Conservation (phyloP, 2,888 invertebrate species). For the Conchocele bisecta region DNA sequence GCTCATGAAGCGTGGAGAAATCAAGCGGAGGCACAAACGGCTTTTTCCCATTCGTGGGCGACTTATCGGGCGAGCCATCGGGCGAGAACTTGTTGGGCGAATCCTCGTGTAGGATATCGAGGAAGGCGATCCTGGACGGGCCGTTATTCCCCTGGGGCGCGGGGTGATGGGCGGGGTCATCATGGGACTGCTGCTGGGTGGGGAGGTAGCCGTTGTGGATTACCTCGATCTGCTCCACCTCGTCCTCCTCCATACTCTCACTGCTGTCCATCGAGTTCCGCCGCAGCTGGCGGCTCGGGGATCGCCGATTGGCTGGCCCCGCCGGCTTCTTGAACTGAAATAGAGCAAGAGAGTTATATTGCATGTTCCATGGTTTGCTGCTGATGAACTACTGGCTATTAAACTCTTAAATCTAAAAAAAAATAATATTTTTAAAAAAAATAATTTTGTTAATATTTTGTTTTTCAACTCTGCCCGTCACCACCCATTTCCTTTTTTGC, state of each 20-base stretch:
- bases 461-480: too few species aligned
- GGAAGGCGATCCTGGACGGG: constrained; percentile 67
- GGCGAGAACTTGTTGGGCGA: constrained; percentile 74
- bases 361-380: too few species aligned
- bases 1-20: constrained; percentile 85
- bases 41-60: constrained; percentile 81
- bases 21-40: constrained; percentile 84
- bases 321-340: constrained; percentile 73
- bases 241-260: constrained; percentile 46
- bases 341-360: too few species aligned
- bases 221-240: constrained; percentile 32
- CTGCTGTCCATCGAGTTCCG: constrained; percentile 49
- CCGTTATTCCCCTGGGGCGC: constrained; percentile 1
- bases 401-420: too few species aligned
- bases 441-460: too few species aligned
- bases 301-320: constrained; percentile 75
- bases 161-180: constrained; percentile 19
- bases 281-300: constrained; percentile 68
- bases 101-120: constrained; percentile 60
- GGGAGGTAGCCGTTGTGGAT: constrained; percentile 37
- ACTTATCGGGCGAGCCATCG: constrained; percentile 83
- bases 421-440: too few species aligned
- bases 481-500: too few species aligned
- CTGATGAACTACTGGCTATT: too few species aligned
- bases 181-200: constrained; percentile 1